These are phyloP conservation scores for Caenorhabditis latens DNA, from an alignment of 1,140 invertebrate genomes.

Conservation along the genomic window DNA sequence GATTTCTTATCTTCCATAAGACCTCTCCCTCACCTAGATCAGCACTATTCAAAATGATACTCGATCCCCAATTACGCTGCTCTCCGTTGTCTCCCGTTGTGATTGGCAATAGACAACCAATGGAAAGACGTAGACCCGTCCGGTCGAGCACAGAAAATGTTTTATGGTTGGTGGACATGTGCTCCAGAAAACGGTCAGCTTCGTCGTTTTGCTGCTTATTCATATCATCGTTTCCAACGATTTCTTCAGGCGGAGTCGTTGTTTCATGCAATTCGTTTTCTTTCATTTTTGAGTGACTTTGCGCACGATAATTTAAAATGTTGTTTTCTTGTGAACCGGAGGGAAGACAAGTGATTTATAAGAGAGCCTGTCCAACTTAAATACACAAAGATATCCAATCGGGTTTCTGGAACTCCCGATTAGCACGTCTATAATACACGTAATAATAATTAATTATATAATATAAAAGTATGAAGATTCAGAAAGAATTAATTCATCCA, in stretches of 20 bases:
- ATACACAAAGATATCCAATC: too few species aligned
- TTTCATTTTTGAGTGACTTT: background rate
- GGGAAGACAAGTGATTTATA: too few species aligned
- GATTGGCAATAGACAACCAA: slow-evolving; percentile 26
- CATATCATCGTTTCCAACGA: too few species aligned
- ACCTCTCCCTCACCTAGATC: background rate
- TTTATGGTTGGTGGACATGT: slow-evolving; percentile 28
- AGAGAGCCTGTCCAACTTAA: too few species aligned
- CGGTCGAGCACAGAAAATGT: slow-evolving; percentile 24
- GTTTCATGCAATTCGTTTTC: background rate
- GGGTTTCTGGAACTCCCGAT: too few species aligned
- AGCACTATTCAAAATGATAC: slow-evolving; percentile 30
- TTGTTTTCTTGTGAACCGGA: background rate
- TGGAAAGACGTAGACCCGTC: slow-evolving; percentile 34
- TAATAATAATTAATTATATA: background rate
- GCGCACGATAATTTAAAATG: background rate
- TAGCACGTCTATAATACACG: too few species aligned
- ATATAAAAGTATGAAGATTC: background rate
- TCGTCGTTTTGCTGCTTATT: background rate
- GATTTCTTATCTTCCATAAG: background rate
- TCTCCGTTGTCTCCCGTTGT: slow-evolving; percentile 26
- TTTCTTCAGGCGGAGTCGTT: slow-evolving; percentile 19
- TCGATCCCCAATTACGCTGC: slow-evolving; percentile 23
- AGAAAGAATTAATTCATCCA: too few species aligned
- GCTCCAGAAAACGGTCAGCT: slow-evolving; percentile 13